Base-by-base conservation (phyloP, 2,797 vertebrate species). In the Poeciliopsis presidionis region DNA sequence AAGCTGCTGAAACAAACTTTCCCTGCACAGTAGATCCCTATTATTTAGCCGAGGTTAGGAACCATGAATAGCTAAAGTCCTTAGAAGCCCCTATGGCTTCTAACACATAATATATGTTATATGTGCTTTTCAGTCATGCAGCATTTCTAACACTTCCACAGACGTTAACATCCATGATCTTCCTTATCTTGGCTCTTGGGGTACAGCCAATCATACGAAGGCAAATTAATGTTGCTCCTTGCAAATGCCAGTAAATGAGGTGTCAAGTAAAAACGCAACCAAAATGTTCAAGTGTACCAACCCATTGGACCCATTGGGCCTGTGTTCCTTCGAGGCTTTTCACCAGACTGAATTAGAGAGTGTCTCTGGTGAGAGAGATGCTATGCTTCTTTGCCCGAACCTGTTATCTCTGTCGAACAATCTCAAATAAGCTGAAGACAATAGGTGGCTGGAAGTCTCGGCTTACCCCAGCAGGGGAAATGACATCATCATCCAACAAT, bases 391-490 rank as follows among this genome's bases (percentile, higher is more conserved):
- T 43, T 28, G 49, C 28, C 67, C 28, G 25, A 46, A 69, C 39
- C 39, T 25, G 22, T 43, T 43, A 69, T 69, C 22, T 69, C 65
- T 67, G 63, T 22, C 41, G 22, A 22, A 13, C 36, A 6, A 45
- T 45, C 25, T n/a, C 9, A 1, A 25, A 69, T 45, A 69, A 43
- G 65, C 65, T 16, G 28, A 45, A 70, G 43, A 70, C 43, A 70
- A 70, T 45, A n/a, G 13, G 45, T 70, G 67, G 41, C 28, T 7
- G 41, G 41, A 70, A 28, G 67, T 28, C 43, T 70, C 67, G 25
- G 67, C 67, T 70, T 70, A 45, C 41, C 67, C 45, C 67, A 70
- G 41, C 67, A 70, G 41, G 43, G 43, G 67, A 70, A 70, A 70
- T 70, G 67, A 46, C 43, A 46, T 73, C 67, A 45, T 73, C 49